Percentiles rank a stretch among this genome's conserved stretches.
Conservation (phyloP, 2,888 invertebrate species). For the Galerucella calmariensis region DNA sequence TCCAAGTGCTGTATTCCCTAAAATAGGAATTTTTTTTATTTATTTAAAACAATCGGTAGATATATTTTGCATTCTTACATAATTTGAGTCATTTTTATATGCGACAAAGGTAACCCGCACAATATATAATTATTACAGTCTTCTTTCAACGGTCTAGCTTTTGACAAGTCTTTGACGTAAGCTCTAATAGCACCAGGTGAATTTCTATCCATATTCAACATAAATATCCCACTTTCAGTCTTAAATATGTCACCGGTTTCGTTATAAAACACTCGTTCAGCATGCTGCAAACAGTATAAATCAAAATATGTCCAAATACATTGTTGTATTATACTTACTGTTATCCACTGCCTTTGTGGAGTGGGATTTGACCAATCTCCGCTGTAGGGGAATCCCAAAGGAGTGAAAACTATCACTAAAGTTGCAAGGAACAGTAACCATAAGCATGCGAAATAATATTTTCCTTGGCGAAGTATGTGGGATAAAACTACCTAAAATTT, state of each 20-base stretch:
- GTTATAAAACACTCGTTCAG: conserved; percentile 55
- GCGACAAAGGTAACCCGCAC: conserved; percentile 59
- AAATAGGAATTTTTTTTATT: conserved; percentile 27
- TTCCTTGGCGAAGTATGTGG: conserved; percentile 52
- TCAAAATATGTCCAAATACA: not conserved
- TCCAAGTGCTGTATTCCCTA: conserved; percentile 59
- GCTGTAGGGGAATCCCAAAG: conserved; percentile 78
- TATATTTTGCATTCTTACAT: conserved; percentile 50
- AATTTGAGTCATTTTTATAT: conserved; percentile 53
- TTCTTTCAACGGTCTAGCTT: conserved; percentile 49
- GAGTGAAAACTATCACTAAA: conserved; percentile 70
- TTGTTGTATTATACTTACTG: conserved; percentile 50
- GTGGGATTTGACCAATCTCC: conserved; percentile 69
- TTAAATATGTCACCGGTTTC: conserved; percentile 52
- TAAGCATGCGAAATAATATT: conserved; percentile 50
- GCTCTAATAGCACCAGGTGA: conserved; percentile 55
- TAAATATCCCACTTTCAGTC: conserved; percentile 59
- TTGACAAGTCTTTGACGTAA: conserved; percentile 53
- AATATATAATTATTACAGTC: conserved; percentile 56
- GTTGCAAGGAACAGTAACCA: conserved; percentile 51
- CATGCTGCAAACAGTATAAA: conserved; percentile 52
- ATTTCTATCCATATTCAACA: conserved; percentile 61
- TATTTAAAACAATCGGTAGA: too few species aligned
- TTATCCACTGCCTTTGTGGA: conserved; percentile 73
- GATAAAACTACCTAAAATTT: conserved; percentile 1